Base-by-base conservation (phyloP, 2,113 vertebrate species). In the Dipodomys spectabilis region DNA sequence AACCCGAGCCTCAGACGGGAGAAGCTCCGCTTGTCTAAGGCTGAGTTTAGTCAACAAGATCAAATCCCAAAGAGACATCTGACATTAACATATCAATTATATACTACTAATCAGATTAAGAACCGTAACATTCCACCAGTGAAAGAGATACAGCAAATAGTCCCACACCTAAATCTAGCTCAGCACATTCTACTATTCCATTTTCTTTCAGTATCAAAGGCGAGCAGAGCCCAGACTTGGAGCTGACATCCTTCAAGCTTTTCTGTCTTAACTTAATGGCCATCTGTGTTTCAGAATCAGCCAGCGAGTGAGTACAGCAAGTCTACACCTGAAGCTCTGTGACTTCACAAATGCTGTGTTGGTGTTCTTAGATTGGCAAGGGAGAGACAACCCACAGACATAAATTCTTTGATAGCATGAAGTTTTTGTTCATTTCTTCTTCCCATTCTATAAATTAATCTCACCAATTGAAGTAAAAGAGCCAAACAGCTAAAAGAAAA, bases 191-290 rank as follows among this genome's bases (percentile, higher is more conserved):
- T 49, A 87, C 82, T 30, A 5, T 93, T 86, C 6, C 15, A 86
- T 91, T 94, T 90, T 81, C 90, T 95, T 95, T 95, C 86, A 95
- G 83, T 94, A 96, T 90, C 80, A 95, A 97, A 96, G 49, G 45
- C 57, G 12, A 91, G 73, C 19, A 89, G 44, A 28, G 22, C 44
- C 23, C 57, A 92, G 39, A 75, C 90, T 95, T 93, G 85, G 91
- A 96, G 92, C 93, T 90, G 82, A 86, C 90, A 68, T 49, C 71
- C 32, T 90, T 82, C 74, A 92, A 82, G 65, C 30, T 87, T 71
- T 95, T 30, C 30, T 78, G 20, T 88, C 86, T 93, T 88, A 93
- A 83, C 95, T 45, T 81, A 44, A 65, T 67, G n/a, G 10, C 57
- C 25, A 45, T 77, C 68, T 86, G 25, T 85, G n/a, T 91, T 81